Evolutionary conservation across 1,140 invertebrate species (phyloP).

Genomic region (Diplogasteroides magnus): DNA sequence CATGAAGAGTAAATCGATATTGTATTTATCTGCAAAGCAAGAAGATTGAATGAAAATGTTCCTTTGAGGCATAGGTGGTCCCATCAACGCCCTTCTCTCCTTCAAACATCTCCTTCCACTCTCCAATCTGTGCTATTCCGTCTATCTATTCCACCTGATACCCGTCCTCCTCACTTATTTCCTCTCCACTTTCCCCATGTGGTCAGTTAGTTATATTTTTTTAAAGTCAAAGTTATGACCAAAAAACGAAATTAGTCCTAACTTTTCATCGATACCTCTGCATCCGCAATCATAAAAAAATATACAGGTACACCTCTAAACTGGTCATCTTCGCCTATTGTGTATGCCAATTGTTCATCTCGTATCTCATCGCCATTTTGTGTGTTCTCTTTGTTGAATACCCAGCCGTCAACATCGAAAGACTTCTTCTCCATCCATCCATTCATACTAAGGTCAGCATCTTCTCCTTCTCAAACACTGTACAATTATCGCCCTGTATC

Average conservation of each 20-base stretch:
- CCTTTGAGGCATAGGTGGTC: conserved; percentile 37
- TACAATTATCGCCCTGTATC: no score
- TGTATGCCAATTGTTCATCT: conserved; percentile 44
- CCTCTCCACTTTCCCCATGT: conserved; percentile 48
- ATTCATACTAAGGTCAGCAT: no score
- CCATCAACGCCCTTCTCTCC: conserved; percentile 38
- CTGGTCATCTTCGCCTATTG: conserved; percentile 37
- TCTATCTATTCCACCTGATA: conserved; percentile 54
- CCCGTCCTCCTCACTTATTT: conserved; percentile 54
- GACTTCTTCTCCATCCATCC: conserved; percentile 35
- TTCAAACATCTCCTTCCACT: conserved; percentile 39
- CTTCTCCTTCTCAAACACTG: no score
- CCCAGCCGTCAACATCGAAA: conserved; percentile 51
- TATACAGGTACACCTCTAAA: no score
- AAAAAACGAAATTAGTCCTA: no score
- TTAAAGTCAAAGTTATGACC: no score
- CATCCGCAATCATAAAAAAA: no score
- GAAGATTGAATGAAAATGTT: background rate
- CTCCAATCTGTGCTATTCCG: conserved; percentile 48
- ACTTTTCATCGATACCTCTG: no score
- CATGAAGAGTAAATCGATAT: no score
- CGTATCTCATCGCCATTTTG: conserved; percentile 53
- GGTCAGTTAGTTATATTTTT: conserved; percentile 33
- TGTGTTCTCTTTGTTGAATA: no score
- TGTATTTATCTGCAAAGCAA: no score